Evolutionary conservation across 2,797 vertebrate genomes (phyloP).

Genomic region (Fratercula arctica): DNA sequence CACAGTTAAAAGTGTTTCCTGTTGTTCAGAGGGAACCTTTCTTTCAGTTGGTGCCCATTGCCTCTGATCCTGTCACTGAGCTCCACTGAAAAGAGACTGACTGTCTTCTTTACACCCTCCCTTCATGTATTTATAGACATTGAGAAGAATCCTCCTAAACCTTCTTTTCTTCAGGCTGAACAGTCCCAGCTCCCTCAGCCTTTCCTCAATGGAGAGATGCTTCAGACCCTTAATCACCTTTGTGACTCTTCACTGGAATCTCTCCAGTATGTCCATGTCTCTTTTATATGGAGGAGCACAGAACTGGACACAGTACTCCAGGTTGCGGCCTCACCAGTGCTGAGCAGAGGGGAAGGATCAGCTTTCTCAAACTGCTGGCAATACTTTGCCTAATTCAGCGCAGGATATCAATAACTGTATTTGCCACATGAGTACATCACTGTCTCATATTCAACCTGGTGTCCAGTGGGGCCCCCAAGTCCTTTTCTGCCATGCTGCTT

Average conservation of each 20-base stretch:
- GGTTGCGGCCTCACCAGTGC: no score
- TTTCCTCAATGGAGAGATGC: not conserved
- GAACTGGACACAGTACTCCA: not conserved
- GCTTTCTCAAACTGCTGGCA: not conserved
- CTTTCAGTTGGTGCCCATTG: not conserved
- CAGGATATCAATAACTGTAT: not conserved
- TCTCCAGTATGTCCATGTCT: not conserved
- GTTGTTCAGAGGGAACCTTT: not conserved
- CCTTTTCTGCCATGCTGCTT: not conserved
- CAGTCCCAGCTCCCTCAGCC: not conserved
- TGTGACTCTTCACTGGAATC: not conserved
- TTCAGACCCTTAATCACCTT: not conserved
- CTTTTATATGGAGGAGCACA: not conserved
- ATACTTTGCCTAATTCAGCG: not conserved
- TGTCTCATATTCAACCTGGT: no score
- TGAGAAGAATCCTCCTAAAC: no score
- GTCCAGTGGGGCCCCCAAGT: not conserved
- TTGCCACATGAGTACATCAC: no score
- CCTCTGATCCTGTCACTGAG: no score
- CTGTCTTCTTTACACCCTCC: no score
- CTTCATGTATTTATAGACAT: not conserved
- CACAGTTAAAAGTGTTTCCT: not conserved
- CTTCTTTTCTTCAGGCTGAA: not conserved
- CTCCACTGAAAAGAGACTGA: not conserved
- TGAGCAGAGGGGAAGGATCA: no score